A percentile compares a stretch with the other conserved stretches of the same genome.
phyloP scores from a whole-genome alignment of 2,888 invertebrate genomes.

The Heteromurus nitidus region DNA sequence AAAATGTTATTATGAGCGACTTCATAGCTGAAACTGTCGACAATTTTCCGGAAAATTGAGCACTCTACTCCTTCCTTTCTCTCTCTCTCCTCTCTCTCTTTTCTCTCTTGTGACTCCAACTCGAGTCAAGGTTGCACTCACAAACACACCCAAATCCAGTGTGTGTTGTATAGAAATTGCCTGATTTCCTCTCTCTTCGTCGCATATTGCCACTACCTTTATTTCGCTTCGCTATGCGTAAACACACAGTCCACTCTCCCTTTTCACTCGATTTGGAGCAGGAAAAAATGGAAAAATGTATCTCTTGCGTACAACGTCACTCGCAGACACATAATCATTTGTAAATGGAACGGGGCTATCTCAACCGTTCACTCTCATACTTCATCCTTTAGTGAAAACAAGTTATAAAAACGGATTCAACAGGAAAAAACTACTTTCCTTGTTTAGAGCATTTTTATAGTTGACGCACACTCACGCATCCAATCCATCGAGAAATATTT shows the following conservation, averaged over 20 bases:
- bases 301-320: background rate
- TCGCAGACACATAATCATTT: background rate
- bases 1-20: constrained; percentile 8
- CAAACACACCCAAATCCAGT: background rate
- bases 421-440: no score
- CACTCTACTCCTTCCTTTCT: background rate
- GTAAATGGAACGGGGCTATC: background rate
- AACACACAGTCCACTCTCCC: background rate
- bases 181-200: background rate
- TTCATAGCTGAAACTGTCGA: constrained; percentile 37
- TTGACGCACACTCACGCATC: no score
- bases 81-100: background rate
- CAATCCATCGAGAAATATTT: no score
- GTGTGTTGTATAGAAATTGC: background rate
- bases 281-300: background rate
- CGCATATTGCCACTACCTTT: background rate
- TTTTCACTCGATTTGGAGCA: background rate
- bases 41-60: constrained; percentile 63
- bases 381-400: background rate
- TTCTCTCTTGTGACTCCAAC: background rate
- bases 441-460: no score
- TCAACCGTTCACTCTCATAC: background rate
- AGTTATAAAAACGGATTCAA: background rate
- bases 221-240: constrained; percentile 3
- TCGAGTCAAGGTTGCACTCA: background rate